phyloP scores from a whole-genome alignment of 2,888 invertebrate species.

The Ametastegia equiseti region DNA sequence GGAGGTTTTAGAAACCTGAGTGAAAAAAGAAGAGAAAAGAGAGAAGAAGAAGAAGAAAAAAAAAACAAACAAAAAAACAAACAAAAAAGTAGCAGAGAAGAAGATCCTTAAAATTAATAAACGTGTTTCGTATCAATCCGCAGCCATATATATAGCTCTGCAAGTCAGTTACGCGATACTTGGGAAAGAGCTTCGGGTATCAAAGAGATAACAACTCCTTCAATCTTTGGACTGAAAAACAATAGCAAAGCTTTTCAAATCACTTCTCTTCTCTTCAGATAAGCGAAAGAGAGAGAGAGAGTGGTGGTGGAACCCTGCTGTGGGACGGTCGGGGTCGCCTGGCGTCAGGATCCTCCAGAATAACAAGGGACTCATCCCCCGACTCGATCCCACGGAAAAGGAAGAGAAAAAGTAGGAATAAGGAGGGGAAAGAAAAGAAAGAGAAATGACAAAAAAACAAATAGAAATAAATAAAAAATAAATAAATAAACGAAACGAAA shows the following conservation, averaged over 20 bases:
- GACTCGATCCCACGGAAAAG: not conserved
- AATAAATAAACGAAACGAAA: not conserved
- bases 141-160: too few species aligned
- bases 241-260: slow-evolving; percentile 29
- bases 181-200: slow-evolving; percentile 9
- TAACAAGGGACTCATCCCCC: slow-evolving; percentile 39
- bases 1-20: not conserved
- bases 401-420: too few species aligned
- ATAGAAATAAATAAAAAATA: not conserved
- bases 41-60: not conserved
- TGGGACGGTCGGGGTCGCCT: not conserved
- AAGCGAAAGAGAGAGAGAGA: not conserved
- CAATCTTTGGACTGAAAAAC: slow-evolving; percentile 32
- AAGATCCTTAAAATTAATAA: slow-evolving; percentile 35
- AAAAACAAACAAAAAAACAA: not conserved
- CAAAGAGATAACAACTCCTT: slow-evolving; percentile 42
- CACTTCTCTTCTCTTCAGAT: slow-evolving; percentile 11
- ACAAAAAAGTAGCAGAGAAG: not conserved
- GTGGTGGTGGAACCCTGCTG: not conserved
- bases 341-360: slow-evolving; percentile 1
- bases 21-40: not conserved
- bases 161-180: not conserved
- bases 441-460: too few species aligned
- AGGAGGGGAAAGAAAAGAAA: too few species aligned
- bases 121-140: not conserved